Evolutionary conservation across 1,140 invertebrate genomes (phyloP).

Genomic region (Drosophila rhopaloa): DNA sequence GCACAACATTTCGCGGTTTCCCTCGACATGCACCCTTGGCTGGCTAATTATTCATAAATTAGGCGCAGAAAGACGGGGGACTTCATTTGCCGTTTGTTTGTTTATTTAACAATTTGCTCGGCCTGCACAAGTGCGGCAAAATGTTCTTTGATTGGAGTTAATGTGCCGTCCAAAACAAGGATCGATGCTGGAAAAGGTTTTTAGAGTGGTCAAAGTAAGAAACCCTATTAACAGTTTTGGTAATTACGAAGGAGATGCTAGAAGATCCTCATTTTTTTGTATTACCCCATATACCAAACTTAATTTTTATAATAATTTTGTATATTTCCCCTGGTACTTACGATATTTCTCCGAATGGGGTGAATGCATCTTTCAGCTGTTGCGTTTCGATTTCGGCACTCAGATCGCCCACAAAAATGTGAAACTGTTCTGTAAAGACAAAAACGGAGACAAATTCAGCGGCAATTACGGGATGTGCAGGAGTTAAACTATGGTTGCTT

Average conservation of each 20-base stretch:
- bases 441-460: slow-evolving; percentile 37
- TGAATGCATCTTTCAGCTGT: slow-evolving; percentile 97
- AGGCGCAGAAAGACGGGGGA: slow-evolving; percentile 52
- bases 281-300: no score
- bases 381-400: slow-evolving; percentile 99
- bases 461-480: slow-evolving; percentile 48
- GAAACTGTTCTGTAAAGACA: slow-evolving; percentile 94
- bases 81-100: slow-evolving; percentile 60
- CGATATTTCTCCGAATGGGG: slow-evolving; percentile 99
- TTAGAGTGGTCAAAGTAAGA: not conserved
- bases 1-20: slow-evolving; percentile 67
- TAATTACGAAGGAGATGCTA: not conserved
- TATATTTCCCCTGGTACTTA: slow-evolving; percentile 84
- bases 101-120: slow-evolving; percentile 74
- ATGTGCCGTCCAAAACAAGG: slow-evolving; percentile 43
- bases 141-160: slow-evolving; percentile 81
- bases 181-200: slow-evolving; percentile 9
- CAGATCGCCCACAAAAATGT: slow-evolving; percentile 99
- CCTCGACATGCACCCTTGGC: slow-evolving; percentile 45
- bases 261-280: not conserved
- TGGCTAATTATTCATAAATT: slow-evolving; percentile 84
- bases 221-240: not conserved
- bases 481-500: slow-evolving; percentile 49
- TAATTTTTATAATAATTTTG: no score
- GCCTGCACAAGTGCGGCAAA: slow-evolving; percentile 73